Conservation (phyloP, 2,113 vertebrate species). For the Catharus fuscescens region DNA sequence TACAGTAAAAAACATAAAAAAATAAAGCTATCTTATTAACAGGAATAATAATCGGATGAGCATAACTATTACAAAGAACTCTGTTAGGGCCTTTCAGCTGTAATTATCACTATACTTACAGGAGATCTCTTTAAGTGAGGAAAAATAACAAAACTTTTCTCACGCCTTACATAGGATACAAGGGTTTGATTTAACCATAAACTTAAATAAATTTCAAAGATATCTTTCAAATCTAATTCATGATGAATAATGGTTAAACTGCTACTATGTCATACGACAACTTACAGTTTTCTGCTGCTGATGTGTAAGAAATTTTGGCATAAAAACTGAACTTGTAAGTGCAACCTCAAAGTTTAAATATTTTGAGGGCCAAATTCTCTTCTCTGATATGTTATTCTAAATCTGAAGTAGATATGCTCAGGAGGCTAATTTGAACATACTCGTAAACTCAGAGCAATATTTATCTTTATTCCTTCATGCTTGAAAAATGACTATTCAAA, state of each 20-base stretch:
- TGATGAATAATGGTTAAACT: background rate
- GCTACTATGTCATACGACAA: background rate
- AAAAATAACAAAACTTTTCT: background rate
- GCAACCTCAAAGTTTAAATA: slow-evolving; percentile 4
- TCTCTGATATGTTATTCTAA: slow-evolving; percentile 27
- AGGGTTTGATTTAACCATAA: background rate
- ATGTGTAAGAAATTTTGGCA: slow-evolving; percentile 13
- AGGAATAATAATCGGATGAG: background rate
- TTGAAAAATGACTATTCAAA: background rate
- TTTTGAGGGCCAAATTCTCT: background rate
- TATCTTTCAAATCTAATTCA: background rate
- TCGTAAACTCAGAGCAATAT: background rate
- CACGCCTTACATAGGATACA: background rate
- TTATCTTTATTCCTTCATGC: slow-evolving; percentile 19
- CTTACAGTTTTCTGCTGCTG: background rate
- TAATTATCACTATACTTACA: background rate
- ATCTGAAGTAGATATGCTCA: slow-evolving; percentile 17
- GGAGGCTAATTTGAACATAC: slow-evolving; percentile 5
- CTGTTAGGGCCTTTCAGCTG: background rate
- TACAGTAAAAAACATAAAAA: background rate
- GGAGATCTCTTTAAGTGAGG: background rate
- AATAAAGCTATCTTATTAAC: background rate
- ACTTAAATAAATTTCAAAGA: background rate
- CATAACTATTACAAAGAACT: background rate
- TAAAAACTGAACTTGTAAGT: background rate